phyloP scores from a whole-genome alignment of 1,140 invertebrate species.

The Drosophila grimshawi region DNA sequence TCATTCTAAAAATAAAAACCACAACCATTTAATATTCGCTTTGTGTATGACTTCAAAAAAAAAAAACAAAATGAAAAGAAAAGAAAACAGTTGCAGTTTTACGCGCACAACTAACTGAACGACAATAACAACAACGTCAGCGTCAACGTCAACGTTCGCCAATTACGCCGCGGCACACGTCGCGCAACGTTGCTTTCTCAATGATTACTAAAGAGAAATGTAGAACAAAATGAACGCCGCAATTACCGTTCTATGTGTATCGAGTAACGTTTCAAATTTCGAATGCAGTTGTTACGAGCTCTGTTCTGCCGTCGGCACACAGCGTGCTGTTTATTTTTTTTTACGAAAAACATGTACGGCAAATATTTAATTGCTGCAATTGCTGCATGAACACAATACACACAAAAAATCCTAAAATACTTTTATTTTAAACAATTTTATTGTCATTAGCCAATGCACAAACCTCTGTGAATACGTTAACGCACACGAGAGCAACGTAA shows the following conservation, averaged over 20 bases:
- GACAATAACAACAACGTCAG: constrained; percentile 20
- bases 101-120: constrained; percentile 37
- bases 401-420: neutral
- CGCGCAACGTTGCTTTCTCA: constrained; percentile 58
- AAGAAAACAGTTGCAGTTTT: constrained; percentile 47
- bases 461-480: constrained; percentile 20
- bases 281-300: constrained; percentile 44
- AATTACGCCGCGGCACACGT: constrained; percentile 43
- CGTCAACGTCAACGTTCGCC: constrained; percentile 6
- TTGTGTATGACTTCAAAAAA: constrained; percentile 25
- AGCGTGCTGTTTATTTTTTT: neutral
- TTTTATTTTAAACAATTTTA: neutral
- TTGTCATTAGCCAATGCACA: constrained; percentile 2
- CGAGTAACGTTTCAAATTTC: constrained; percentile 25
- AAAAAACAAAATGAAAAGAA: constrained; percentile 5
- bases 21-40: constrained; percentile 13
- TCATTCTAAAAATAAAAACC: constrained; percentile 28
- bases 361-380: neutral
- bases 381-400: neutral
- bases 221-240: constrained; percentile 45
- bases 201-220: constrained; percentile 51
- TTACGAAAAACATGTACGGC: neutral
- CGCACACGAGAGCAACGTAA: constrained; percentile 11
- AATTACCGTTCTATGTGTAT: constrained; percentile 45
- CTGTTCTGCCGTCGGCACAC: neutral